Evolutionary conservation across 1,140 invertebrate genomes (phyloP).

Genomic region (Melanaphis sacchari): DNA sequence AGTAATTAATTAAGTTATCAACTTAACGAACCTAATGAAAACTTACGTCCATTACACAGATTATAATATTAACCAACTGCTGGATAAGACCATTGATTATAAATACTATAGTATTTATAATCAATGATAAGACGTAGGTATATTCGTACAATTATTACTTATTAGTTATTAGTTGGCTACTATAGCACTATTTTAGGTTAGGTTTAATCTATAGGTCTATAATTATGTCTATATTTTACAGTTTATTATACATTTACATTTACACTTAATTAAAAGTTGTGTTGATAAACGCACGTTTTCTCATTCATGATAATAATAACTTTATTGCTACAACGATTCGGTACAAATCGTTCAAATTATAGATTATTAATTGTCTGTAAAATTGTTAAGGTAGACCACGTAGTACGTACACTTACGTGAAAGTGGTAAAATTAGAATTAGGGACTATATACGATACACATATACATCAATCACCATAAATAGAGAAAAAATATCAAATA

Average conservation of each 20-base stretch:
- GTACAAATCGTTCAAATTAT: neutral
- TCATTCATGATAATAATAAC: neutral
- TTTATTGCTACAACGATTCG: neutral
- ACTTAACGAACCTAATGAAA: too few relatives aligned
- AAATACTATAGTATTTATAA: too few relatives aligned
- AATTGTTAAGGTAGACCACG: neutral
- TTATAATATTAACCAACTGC: neutral
- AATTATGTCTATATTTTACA: neutral
- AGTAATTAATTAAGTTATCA: too few relatives aligned
- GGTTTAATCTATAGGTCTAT: neutral
- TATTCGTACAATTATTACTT: too few relatives aligned
- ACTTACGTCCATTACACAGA: neutral
- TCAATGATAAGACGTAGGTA: too few relatives aligned
- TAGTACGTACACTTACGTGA: neutral
- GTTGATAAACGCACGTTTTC: neutral
- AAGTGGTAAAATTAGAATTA: conserved; percentile 6
- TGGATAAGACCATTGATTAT: too few relatives aligned
- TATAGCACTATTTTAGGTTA: neutral
- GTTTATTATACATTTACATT: neutral
- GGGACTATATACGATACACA: neutral
- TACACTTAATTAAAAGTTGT: neutral
- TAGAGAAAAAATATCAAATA: neutral
- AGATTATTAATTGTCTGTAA: neutral
- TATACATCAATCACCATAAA: neutral
- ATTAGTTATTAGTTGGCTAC: neutral